Evolutionary conservation across 2,797 vertebrate species (phyloP).

Genomic region (Centropyge bicolor): DNA sequence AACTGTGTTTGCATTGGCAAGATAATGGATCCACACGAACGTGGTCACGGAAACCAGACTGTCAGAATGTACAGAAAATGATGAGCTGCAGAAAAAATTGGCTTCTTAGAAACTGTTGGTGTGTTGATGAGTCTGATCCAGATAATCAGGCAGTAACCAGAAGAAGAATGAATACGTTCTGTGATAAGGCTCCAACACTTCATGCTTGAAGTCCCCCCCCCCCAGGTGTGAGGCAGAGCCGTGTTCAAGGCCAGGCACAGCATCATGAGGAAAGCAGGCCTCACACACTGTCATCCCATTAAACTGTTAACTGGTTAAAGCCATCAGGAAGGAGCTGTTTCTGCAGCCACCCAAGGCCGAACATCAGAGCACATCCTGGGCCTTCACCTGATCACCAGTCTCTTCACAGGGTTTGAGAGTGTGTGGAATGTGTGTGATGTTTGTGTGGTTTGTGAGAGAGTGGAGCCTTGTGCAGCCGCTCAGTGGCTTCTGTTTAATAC

Average conservation of each 20-base stretch:
- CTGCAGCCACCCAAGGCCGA: not conserved
- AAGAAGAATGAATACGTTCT: not conserved
- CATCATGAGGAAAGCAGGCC: slow-evolving; percentile 8
- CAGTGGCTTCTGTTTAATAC: not conserved
- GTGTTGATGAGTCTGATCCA: no score
- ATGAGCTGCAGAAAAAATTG: not conserved
- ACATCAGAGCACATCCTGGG: not conserved
- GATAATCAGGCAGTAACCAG: not conserved
- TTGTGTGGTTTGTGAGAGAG: not conserved
- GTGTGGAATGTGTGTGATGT: not conserved
- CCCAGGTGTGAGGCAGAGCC: not conserved
- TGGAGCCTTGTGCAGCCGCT: not conserved
- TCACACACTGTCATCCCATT: slow-evolving; percentile 24
- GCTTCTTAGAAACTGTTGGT: not conserved
- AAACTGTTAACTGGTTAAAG: not conserved
- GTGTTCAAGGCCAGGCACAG: not conserved
- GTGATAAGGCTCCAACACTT: not conserved
- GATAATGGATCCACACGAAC: no score
- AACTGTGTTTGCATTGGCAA: no score
- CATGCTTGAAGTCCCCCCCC: not conserved
- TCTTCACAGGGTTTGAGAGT: not conserved
- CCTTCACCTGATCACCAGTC: not conserved
- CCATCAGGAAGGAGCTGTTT: not conserved
- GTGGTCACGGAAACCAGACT: not conserved
- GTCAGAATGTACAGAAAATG: not conserved